A percentile compares a stretch with the other conserved stretches of the same genome.
These are phyloP conservation scores for Aulostomus chinensis DNA, from an alignment of 2,797 vertebrate species.

Conservation along the genomic window DNA sequence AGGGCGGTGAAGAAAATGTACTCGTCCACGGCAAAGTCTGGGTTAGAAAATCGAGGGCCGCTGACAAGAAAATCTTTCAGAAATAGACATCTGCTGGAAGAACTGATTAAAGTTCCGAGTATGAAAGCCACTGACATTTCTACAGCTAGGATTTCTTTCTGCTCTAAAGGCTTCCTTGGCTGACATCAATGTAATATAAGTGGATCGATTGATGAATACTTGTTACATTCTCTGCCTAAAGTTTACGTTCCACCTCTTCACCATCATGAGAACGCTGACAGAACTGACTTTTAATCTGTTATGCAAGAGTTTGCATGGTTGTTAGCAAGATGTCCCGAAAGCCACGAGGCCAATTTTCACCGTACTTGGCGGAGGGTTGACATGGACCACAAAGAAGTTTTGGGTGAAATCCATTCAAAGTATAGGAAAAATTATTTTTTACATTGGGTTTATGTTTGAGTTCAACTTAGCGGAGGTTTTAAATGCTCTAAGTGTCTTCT, in stretches of 20 bases:
- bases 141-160: not conserved
- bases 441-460: too few species aligned
- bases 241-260: not conserved
- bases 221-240: not conserved
- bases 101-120: not conserved
- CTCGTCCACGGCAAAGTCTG: conserved; percentile 6
- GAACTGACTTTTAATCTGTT: conserved; percentile 1
- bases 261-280: not conserved
- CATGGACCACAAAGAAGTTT: too few species aligned
- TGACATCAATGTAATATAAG: not conserved
- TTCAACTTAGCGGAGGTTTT: too few species aligned
- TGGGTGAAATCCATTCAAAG: too few species aligned
- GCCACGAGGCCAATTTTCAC: too few species aligned
- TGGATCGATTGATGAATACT: not conserved
- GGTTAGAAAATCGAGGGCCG: not conserved
- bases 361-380: too few species aligned
- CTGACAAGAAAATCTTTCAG: not conserved
- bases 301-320: conserved; percentile 14
- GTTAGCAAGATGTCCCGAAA: too few species aligned
- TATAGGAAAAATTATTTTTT: too few species aligned
- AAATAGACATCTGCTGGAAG: not conserved
- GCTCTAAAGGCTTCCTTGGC: not conserved
- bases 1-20: conserved; percentile 5
- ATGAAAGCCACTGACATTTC: not conserved
- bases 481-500: too few species aligned